These are phyloP conservation scores for Polyergus mexicanus DNA, from an alignment of 1,140 invertebrate genomes.

Conservation along the genomic window DNA sequence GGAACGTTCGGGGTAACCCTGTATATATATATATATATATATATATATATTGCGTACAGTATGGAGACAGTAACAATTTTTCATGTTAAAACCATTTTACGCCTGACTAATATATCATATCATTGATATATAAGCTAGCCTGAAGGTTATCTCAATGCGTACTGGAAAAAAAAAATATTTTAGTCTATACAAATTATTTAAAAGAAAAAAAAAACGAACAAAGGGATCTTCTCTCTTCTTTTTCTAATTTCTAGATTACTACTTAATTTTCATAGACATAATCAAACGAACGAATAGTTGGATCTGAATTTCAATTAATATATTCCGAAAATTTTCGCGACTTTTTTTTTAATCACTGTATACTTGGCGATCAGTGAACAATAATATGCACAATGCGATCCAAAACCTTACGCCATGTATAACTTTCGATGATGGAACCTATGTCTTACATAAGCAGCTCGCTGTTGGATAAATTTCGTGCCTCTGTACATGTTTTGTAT, in stretches of 20 bases:
- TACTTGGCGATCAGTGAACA: neutral
- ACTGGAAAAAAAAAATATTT: neutral
- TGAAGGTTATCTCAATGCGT: neutral
- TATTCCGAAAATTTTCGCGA: neutral
- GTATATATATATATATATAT: no score
- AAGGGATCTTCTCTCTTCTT: neutral
- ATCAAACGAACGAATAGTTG: neutral
- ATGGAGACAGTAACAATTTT: neutral
- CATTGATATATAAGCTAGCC: no score
- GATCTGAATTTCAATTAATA: neutral
- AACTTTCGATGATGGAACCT: constrained; percentile 17
- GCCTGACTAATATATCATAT: neutral
- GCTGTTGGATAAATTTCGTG: constrained; percentile 25
- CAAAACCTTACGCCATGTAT: constrained; percentile 6
- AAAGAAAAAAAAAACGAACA: neutral
- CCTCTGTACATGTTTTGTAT: neutral
- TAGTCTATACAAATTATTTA: neutral
- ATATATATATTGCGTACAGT: neutral
- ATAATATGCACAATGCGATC: neutral
- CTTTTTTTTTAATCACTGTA: neutral
- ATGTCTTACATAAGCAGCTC: constrained; percentile 40
- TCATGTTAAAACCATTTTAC: neutral
- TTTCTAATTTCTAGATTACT: neutral
- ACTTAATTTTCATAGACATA: neutral
- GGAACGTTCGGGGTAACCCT: no score